phyloP scores from a whole-genome alignment of 1,140 invertebrate species.

The Scaptomyza hsui region DNA sequence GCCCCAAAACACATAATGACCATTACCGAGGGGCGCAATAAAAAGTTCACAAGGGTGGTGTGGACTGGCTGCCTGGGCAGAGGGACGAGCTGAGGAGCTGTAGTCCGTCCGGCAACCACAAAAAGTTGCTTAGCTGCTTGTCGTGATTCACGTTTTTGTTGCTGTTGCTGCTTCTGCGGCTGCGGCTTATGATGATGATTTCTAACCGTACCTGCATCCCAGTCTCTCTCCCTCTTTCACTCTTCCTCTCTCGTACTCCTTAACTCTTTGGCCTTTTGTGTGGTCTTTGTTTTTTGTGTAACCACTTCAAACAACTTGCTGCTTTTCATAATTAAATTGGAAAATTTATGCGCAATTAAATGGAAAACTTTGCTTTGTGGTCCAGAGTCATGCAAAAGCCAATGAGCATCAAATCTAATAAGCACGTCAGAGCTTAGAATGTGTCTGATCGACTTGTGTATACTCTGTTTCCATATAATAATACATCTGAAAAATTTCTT shows the following conservation, averaged over 20 bases:
- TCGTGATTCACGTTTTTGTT: slow-evolving; percentile 23
- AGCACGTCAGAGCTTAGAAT: slow-evolving; percentile 9
- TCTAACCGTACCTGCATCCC: slow-evolving; percentile 25
- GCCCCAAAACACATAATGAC: slow-evolving; percentile 40
- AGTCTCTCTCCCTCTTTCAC: background rate
- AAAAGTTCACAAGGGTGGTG: background rate
- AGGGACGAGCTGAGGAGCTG: background rate
- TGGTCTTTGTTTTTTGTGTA: slow-evolving; percentile 39
- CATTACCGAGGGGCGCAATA: slow-evolving; percentile 38
- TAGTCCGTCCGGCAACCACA: slow-evolving; percentile 20
- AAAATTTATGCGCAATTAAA: slow-evolving; percentile 82
- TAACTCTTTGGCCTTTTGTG: slow-evolving; percentile 21
- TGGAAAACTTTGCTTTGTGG: slow-evolving; percentile 79
- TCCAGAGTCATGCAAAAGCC: slow-evolving; percentile 24
- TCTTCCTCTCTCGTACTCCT: background rate
- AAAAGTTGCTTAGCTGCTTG: slow-evolving; percentile 47
- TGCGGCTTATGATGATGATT: slow-evolving; percentile 20
- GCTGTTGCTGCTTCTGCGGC: slow-evolving; percentile 15
- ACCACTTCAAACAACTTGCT: slow-evolving; percentile 82
- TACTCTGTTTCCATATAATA: background rate
- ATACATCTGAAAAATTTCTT: too few relatives aligned
- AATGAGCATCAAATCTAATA: slow-evolving; percentile 32
- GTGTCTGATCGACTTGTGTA: background rate
- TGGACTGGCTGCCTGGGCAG: too few relatives aligned
- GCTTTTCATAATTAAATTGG: slow-evolving; percentile 81